Evolutionary conservation across 2,113 vertebrate species (phyloP).

Genomic region (Pyrgilauda ruficollis): DNA sequence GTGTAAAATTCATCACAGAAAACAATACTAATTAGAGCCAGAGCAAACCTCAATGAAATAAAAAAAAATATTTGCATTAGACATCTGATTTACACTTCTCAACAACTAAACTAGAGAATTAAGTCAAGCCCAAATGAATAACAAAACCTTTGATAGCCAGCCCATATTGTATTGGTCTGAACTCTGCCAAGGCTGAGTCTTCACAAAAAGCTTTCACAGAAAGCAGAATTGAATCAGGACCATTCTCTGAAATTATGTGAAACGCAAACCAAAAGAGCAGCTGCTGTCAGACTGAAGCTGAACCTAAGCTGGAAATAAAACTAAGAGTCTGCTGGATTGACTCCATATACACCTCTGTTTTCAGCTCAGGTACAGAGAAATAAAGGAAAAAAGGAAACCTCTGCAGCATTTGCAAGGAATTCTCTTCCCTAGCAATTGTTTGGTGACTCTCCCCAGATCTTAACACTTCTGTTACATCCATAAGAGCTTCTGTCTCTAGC

Average conservation of each 20-base stretch:
- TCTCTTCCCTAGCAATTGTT: not conserved
- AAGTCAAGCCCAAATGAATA: not conserved
- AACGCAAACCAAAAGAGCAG: not conserved
- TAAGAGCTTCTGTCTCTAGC: not conserved
- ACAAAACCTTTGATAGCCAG: not conserved
- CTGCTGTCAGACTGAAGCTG: not conserved
- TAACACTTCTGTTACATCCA: not conserved
- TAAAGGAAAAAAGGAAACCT: not conserved
- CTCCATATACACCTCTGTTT: not conserved
- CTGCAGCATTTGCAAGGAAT: not conserved
- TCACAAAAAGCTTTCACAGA: not conserved
- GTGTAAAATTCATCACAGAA: not conserved
- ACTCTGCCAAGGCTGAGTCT: not conserved
- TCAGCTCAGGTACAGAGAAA: not conserved
- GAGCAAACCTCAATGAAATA: not conserved
- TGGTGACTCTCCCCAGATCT: not conserved
- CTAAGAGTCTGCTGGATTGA: not conserved
- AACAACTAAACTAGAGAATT: not conserved
- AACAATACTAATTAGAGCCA: slow-evolving; percentile 13
- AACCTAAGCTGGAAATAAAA: not conserved
- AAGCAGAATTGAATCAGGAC: not conserved
- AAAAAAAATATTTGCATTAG: not conserved
- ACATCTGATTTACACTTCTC: not conserved
- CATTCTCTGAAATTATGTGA: not conserved
- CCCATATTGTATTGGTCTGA: not conserved